These are phyloP conservation scores for Drosophila bocqueti DNA, from an alignment of 1,140 invertebrate genomes.

Conservation along the genomic window DNA sequence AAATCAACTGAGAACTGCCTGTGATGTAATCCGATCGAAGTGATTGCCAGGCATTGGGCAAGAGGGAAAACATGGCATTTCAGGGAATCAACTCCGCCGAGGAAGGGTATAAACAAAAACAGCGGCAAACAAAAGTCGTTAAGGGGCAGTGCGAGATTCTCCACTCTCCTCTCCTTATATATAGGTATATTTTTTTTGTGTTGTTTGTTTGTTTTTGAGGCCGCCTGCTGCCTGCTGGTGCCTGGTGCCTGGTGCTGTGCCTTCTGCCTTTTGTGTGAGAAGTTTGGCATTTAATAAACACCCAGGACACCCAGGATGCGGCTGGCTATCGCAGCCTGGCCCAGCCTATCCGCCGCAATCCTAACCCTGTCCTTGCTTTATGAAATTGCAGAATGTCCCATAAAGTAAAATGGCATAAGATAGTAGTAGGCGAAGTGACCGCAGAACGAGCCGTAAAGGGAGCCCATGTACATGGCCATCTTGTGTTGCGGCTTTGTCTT, in stretches of 20 bases:
- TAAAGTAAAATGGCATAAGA: constrained; percentile 54
- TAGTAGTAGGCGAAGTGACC: constrained; percentile 37
- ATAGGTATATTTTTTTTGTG: not conserved
- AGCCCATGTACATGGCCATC: constrained; percentile 37
- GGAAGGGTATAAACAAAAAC: constrained; percentile 40
- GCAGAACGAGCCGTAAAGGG: constrained; percentile 48
- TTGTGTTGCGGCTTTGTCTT: constrained; percentile 58
- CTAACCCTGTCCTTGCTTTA: constrained; percentile 19
- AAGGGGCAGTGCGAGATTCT: constrained; percentile 40
- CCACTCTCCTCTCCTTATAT: not conserved
- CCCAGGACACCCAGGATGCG: constrained; percentile 49
- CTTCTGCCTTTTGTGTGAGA: constrained; percentile 51
- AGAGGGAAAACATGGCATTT: constrained; percentile 18
- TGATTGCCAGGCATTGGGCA: constrained; percentile 20
- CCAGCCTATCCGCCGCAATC: not conserved
- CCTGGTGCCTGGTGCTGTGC: constrained; percentile 5
- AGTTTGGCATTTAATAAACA: constrained; percentile 74
- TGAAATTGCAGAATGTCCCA: constrained; percentile 54
- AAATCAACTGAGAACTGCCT: constrained; percentile 6
- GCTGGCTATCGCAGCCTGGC: not conserved
- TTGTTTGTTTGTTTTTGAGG: constrained; percentile 54
- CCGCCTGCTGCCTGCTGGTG: constrained; percentile 28
- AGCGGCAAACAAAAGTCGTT: constrained; percentile 63
- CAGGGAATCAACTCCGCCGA: not conserved
- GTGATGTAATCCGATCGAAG: constrained; percentile 17